A percentile compares a stretch with the other conserved stretches of the same genome.
Conservation (phyloP, 2,888 invertebrate species). For the Alitta virens region DNA sequence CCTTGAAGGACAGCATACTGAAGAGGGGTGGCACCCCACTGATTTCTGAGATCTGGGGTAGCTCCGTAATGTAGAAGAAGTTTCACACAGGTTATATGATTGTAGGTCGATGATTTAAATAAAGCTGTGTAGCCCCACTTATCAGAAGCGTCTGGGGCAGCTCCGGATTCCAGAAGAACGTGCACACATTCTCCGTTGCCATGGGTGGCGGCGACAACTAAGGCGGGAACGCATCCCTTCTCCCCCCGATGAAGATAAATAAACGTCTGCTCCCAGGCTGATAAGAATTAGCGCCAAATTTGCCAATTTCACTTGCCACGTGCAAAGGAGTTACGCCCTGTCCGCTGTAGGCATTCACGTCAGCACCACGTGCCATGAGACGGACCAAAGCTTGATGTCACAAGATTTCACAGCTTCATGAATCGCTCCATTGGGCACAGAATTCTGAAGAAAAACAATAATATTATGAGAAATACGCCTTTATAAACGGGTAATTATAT, state of each 20-base stretch:
- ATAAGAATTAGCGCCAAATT: constrained; percentile 5
- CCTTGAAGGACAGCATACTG: constrained; percentile 24
- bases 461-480: no score
- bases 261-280: constrained; percentile 12
- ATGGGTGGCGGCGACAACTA: constrained; percentile 21
- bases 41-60: constrained; percentile 69
- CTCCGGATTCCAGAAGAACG: constrained; percentile 17
- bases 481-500: no score
- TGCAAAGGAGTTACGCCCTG: constrained; percentile 13
- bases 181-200: constrained; percentile 13
- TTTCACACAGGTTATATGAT: constrained; percentile 67
- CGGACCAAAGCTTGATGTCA: background rate
- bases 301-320: constrained; percentile 15
- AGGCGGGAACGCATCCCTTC: constrained; percentile 11
- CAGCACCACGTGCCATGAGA: background rate
- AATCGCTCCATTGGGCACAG: background rate
- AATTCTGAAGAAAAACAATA: no score
- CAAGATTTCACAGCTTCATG: background rate
- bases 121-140: constrained; percentile 22
- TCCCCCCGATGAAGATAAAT: background rate
- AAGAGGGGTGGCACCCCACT: constrained; percentile 24
- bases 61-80: constrained; percentile 80
- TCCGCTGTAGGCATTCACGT: constrained; percentile 3
- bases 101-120: constrained; percentile 56
- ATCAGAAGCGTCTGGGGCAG: constrained; percentile 15